Evolutionary conservation across 2,797 vertebrate genomes (phyloP), one percentile per base, ranked within the genome.

Genomic region (Phrynocephalus guinanensis): DNA sequence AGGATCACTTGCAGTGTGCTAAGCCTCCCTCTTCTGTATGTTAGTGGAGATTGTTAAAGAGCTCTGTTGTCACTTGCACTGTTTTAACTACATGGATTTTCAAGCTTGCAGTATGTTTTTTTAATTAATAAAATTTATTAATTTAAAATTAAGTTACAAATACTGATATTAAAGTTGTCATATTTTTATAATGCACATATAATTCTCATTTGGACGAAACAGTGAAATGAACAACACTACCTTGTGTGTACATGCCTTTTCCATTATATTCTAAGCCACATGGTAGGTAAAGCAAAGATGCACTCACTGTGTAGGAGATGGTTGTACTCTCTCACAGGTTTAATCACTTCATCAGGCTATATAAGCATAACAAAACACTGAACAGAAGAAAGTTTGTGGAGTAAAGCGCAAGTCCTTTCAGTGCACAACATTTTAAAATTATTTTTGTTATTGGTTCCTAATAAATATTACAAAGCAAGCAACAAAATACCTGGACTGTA

Each of bases 191-290:
- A 28, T 26, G 50, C 5, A 77, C 2, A 48, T 78, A 9, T 67
- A 88, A 68, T 38, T 81, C 78, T 38, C 56, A 26, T 24, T 87
- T 33, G 16, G 15, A 4, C 68, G 24, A 84, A 84, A 87, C 78
- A 6, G 33, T 78, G 24, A 91, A 82, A 87, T 71, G 38, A 90
- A 78, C 84, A 56, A 56, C 3, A 22, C 60, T 70, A 56, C 68
- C 70, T 71, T 71, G 13, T 87, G 60, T 50, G 70, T 72, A 8
- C 44, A 15, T 63, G 78, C 75, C 22, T 1, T 89, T 38, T 70
- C 20, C 44, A 6, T 82, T 76, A 77, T 79, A 28, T 5, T 0
- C 70, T 85, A 5, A 72, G 60, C 56, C 78, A n/a, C n/a, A n/a
- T 24, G 50, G 50, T 52, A 79, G 50, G 50, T 52, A 79, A 33